Evolutionary conservation across 1,140 invertebrate species (phyloP).

Genomic region (Aphelenchoides besseyi): DNA sequence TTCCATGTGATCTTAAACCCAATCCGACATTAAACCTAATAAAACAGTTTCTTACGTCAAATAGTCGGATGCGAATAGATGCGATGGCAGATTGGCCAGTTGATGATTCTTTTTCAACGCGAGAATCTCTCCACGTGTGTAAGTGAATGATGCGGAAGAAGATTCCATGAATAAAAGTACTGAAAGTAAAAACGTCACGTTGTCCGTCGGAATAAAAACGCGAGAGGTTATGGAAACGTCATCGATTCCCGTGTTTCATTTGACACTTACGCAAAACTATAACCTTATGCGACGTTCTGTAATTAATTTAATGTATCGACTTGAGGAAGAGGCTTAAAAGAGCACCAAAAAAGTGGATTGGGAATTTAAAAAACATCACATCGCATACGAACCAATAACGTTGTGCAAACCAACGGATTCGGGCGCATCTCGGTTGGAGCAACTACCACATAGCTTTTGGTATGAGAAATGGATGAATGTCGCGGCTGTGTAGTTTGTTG

Average conservation of each 20-base stretch:
- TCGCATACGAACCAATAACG: not conserved
- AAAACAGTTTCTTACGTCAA: conserved; percentile 29
- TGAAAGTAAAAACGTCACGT: not conserved
- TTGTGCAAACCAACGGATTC: not conserved
- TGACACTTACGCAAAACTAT: no score
- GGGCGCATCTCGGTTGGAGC: not conserved
- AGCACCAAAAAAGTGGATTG: not conserved
- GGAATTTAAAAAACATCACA: not conserved
- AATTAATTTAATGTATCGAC: no score
- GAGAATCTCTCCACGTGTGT: conserved; percentile 1
- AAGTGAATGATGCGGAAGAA: not conserved
- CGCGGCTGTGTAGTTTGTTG: no score
- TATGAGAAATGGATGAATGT: no score
- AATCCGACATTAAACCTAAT: not conserved
- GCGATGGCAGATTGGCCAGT: conserved; percentile 1
- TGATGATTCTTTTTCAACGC: not conserved
- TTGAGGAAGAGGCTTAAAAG: no score
- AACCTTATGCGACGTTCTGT: no score
- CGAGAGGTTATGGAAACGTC: no score
- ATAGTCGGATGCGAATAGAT: conserved; percentile 21
- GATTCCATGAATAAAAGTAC: not conserved
- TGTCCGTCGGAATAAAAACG: no score
- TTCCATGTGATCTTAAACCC: conserved; percentile 47
- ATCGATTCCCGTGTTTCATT: no score
- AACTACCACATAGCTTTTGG: no score